Conservation (phyloP, 2,888 invertebrate species). For the Platycheirus rosarum region DNA sequence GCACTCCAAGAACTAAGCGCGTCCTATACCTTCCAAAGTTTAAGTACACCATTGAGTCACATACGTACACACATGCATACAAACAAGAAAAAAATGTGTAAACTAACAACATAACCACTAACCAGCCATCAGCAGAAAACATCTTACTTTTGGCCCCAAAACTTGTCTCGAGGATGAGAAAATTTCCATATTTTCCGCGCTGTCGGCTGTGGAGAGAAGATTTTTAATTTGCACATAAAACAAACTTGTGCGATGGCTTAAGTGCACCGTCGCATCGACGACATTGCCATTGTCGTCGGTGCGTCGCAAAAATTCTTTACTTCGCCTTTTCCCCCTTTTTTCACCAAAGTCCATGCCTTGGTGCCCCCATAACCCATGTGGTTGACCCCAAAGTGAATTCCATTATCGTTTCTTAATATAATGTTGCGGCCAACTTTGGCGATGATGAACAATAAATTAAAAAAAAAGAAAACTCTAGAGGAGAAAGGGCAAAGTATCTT, state of each 20-base stretch:
- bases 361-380: conserved; percentile 45
- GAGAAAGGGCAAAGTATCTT: conserved; percentile 25
- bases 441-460: conserved; percentile 67
- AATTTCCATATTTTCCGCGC: conserved; percentile 71
- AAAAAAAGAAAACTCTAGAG: conserved; percentile 1
- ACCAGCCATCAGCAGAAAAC: conserved; percentile 26
- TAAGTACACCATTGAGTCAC: conserved; percentile 18
- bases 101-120: not conserved
- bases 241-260: conserved; percentile 65
- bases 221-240: conserved; percentile 71
- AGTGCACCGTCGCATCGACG: conserved; percentile 48
- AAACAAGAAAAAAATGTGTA: conserved; percentile 6
- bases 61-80: not conserved
- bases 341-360: conserved; percentile 23
- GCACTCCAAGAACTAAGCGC: not conserved
- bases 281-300: conserved; percentile 37
- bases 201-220: conserved; percentile 44
- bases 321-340: conserved; percentile 12
- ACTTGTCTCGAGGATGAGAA: conserved; percentile 27
- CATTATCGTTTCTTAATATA: conserved; percentile 67
- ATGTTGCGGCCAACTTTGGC: conserved; percentile 59
- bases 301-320: too few relatives aligned
- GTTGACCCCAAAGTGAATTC: conserved; percentile 68
- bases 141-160: conserved; percentile 47
- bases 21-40: not conserved